Base-by-base conservation (phyloP, 2,113 vertebrate species). In the Xiphophorus hellerii region DNA sequence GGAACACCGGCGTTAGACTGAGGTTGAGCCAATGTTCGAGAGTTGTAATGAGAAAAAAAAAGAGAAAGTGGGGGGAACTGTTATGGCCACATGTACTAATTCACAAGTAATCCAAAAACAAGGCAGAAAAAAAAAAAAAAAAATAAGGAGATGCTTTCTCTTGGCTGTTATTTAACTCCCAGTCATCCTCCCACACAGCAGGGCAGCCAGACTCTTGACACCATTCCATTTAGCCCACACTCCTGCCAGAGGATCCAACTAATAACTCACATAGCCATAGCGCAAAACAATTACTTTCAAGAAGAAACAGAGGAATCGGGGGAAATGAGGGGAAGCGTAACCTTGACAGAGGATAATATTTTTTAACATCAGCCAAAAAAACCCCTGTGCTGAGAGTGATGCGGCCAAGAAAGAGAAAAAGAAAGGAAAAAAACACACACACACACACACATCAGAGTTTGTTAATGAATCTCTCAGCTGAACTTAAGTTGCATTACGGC, bases 151-250 rank as follows among this genome's bases (percentile, higher is more conserved):
- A 87, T 72, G 72, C 77, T 37, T 81, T 89, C 74, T 78, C 72
- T 82, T 72, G 82, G 74, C 85, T 75, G 76, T 90, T 85, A 75
- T 81, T 88, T 89, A 88, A 87, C 84, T 89, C 84, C 78, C 83
- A 85, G 90, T 90, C 84, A 84, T 88, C 85, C 84, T 84, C 91
- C 85, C 87, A 90, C 86, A 83, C 83, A 88, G 79, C 80, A 81
- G 86, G 87, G 89, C 84, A 88, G 81, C 77, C 87, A 89, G 89
- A 86, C 89, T 92, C 87, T 86, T 93, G 90, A 92, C 92, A 93
- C 76, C 42, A 39, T 90, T 90, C 85, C 85, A 91, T 90, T 92
- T 90, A 92, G 89, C 85, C 90, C 89, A 92, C 90, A 87, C 85
- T 90, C 82, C 83, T 87, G 85, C 86, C 75, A 58, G 79, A 88